Percentiles rank a stretch among this genome's conserved stretches.
Evolutionary conservation across 2,113 vertebrate species (phyloP).

Genomic region (Pterocles orientalis): DNA sequence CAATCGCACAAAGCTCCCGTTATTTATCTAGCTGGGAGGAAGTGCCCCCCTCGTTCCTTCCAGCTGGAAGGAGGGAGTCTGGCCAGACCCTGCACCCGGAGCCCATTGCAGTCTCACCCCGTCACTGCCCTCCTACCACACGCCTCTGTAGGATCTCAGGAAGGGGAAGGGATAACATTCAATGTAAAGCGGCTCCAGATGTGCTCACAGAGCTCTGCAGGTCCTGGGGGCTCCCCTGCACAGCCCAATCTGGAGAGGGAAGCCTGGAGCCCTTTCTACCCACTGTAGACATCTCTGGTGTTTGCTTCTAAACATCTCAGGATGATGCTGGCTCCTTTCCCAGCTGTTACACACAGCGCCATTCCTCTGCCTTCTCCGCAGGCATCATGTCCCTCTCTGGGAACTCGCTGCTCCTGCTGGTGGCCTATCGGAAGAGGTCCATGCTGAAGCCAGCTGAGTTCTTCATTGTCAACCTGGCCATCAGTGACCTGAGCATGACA

Average conservation of each 20-base stretch:
- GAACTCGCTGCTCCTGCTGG: slow-evolving; percentile 82
- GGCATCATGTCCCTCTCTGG: slow-evolving; percentile 76
- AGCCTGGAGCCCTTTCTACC: not conserved
- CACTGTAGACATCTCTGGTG: not conserved
- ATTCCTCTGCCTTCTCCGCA: not conserved
- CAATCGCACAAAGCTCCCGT: not conserved
- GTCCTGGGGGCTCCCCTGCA: not conserved
- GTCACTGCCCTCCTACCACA: not conserved
- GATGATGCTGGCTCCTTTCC: not conserved
- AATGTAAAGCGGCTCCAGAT: not conserved
- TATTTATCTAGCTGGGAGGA: slow-evolving; percentile 44
- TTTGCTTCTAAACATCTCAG: not conserved
- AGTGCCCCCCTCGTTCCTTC: not conserved
- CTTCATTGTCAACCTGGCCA: slow-evolving; percentile 85
- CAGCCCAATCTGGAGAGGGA: not conserved
- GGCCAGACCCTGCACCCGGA: not conserved
- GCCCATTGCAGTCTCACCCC: not conserved
- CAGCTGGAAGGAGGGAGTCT: not conserved
- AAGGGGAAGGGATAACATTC: not conserved
- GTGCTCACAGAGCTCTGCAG: not conserved
- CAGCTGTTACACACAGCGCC: not conserved
- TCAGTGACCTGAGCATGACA: slow-evolving; percentile 87
- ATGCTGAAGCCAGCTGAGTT: slow-evolving; percentile 86
- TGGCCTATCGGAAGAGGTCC: slow-evolving; percentile 84
- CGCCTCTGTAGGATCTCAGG: not conserved